Conservation (phyloP, 2,113 vertebrate genomes). For the Nothoprocta perdicaria region DNA sequence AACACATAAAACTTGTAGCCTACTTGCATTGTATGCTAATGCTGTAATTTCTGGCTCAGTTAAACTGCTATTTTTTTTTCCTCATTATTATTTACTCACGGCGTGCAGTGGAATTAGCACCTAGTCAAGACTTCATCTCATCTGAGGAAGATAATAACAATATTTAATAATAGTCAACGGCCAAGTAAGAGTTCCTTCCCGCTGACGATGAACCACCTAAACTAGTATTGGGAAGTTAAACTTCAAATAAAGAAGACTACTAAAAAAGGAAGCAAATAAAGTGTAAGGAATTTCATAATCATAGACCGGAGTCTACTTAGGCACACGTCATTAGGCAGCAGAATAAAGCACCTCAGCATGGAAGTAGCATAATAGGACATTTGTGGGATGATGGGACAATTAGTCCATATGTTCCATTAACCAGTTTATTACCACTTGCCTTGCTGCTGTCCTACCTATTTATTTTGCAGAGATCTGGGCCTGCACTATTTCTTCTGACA, state of each 20-base stretch:
- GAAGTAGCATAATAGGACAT: rapidly evolving
- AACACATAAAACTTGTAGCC: too few species aligned
- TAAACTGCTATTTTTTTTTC: too few species aligned
- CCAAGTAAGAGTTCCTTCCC: background rate
- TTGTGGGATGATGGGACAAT: background rate
- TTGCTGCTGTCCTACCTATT: background rate
- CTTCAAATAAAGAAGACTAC: background rate
- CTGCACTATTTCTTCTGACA: background rate
- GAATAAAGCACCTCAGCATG: background rate
- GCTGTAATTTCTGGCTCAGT: too few species aligned
- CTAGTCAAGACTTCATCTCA: background rate
- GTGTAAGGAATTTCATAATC: background rate
- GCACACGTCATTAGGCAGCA: background rate
- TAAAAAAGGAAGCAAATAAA: background rate
- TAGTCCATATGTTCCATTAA: background rate
- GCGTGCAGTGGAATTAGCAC: rapidly evolving
- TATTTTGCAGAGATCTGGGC: background rate
- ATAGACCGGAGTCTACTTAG: background rate
- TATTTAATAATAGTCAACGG: background rate
- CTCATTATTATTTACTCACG: too few species aligned
- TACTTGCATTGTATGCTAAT: too few species aligned
- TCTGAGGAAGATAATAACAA: background rate
- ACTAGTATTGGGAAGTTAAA: background rate
- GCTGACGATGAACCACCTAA: background rate
- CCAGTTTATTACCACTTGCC: background rate